Conservation (phyloP, 2,113 vertebrate genomes). For the Loxodonta africana region DNA sequence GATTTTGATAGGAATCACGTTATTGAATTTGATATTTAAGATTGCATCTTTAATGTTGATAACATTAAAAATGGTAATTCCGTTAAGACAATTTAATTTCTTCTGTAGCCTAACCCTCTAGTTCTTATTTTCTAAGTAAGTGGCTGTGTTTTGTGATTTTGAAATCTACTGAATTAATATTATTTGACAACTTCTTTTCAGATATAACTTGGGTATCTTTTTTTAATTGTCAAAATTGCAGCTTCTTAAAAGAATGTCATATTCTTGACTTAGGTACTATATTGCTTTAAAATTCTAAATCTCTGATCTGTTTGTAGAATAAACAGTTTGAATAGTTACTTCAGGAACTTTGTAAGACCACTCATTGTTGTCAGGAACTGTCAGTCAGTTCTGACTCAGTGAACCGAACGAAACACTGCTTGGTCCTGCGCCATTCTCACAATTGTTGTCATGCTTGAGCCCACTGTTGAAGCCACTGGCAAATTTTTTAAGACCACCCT, state of each 20-base stretch:
- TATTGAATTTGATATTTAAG: constrained; percentile 40
- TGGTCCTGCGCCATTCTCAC: too few species aligned
- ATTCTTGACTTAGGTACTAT: constrained; percentile 24
- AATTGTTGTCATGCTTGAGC: too few species aligned
- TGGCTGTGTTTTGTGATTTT: constrained; percentile 38
- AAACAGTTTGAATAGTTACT: not conserved
- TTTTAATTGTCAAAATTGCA: constrained; percentile 22
- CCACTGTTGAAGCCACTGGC: too few species aligned
- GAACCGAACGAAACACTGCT: too few species aligned
- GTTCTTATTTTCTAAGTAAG: constrained; percentile 24
- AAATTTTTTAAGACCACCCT: constrained; percentile 4
- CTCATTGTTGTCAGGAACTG: too few species aligned
- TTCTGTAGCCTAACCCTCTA: constrained; percentile 20
- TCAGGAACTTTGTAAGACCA: constrained; percentile 17
- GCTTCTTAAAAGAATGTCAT: not conserved
- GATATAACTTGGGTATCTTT: not conserved
- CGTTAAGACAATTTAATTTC: constrained; percentile 6
- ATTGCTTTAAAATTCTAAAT: constrained; percentile 44
- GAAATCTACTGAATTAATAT: not conserved
- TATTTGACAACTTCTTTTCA: not conserved
- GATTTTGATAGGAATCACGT: constrained; percentile 31
- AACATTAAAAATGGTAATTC: constrained; percentile 30
- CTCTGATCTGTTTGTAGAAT: not conserved
- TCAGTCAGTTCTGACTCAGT: too few species aligned
- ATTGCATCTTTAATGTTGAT: not conserved